phyloP scores from a whole-genome alignment of 2,797 vertebrate genomes.

The Eulemur coronatus region DNA sequence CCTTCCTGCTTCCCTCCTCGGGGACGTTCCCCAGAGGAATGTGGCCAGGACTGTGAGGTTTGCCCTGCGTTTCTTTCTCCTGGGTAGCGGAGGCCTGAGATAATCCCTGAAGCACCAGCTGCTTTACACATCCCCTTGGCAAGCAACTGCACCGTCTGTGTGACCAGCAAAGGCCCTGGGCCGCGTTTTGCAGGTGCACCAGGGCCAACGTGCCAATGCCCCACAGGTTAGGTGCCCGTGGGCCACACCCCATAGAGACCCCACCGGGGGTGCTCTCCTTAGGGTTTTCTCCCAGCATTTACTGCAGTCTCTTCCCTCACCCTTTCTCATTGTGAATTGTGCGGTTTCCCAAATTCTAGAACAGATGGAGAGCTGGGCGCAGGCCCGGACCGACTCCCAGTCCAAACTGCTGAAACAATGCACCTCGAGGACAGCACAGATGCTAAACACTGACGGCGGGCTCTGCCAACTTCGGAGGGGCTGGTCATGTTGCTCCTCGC shows the following conservation, averaged over 20 bases:
- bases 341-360: neutral
- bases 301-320: neutral
- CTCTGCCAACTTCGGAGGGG: neutral
- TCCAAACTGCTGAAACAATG: neutral
- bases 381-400: neutral
- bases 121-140: neutral
- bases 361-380: neutral
- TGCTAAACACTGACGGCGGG: neutral
- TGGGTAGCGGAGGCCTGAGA: neutral
- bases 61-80: neutral
- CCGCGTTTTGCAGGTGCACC: neutral
- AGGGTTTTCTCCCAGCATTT: neutral
- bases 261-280: neutral
- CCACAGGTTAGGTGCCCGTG: neutral
- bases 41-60: neutral
- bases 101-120: neutral
- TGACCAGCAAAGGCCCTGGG: neutral
- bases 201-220: rapidly evolving
- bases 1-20: neutral
- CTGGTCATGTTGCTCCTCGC: neutral
- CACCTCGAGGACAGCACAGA: neutral
- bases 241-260: neutral
- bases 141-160: neutral
- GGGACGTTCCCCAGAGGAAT: neutral
- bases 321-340: neutral